Evolutionary conservation across 2,797 vertebrate species (phyloP), one percentile per base, ranked within the genome.

Genomic region (Enteromius viviparus): DNA sequence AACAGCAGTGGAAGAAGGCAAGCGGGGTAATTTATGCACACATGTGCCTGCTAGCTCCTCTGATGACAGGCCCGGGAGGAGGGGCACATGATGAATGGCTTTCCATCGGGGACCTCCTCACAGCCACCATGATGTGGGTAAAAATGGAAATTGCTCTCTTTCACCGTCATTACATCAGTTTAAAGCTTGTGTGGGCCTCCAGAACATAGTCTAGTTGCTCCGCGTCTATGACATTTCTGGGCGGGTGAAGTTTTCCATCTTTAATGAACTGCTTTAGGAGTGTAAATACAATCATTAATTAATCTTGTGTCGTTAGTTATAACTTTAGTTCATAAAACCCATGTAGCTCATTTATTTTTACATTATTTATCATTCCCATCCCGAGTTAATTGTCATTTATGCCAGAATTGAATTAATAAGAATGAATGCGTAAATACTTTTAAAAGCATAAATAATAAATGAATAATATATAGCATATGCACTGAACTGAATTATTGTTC

Each of bases 111-210:
- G 93, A 95, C 94, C 94, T 94, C 92, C 91, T 92, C 91, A 92
- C 91, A 92, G 93, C 92, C 93, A 95, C 92, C 93, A 93, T 94
- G 92, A 95, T 95, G 94, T 94, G 93, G 92, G 94, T 92, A 93
- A 94, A 94, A 94, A 95, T 94, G 94, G 93, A 95, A 94, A 95
- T 94, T 92, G 91, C 93, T 94, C 92, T 93, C 94, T 93, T 95
- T 94, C 93, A 93, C 93, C 93, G 92, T 94, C 94, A 93, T 95
- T 94, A 95, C 94, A 94, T 95, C 93, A 95, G 93, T 93, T 94
- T 93, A 94, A 92, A 93, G 91, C 92, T 93, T 92, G 93, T 93
- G 92, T 93, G 93, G 93, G 93, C 93, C 91, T 90, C 87, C 80
- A 85, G 84, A 91, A 89, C 84, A 84, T 87, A 75, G 89, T 85